Conservation (phyloP, 1,140 invertebrate genomes). For the Platorchestia sp. region DNA sequence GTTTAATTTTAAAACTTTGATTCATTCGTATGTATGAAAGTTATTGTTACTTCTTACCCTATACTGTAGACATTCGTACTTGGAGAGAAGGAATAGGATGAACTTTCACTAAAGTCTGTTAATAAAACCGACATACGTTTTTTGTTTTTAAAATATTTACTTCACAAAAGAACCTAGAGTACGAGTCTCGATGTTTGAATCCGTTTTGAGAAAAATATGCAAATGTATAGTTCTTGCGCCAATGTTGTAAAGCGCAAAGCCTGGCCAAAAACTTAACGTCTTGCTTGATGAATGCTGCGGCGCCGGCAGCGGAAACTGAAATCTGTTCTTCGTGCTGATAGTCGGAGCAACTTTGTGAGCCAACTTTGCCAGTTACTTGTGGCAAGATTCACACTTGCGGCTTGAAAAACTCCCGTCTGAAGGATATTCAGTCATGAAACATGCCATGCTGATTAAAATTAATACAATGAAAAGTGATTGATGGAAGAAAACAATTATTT, state of each 20-base stretch:
- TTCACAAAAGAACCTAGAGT: not conserved
- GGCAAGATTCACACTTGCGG: not conserved
- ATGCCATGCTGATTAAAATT: too few species aligned
- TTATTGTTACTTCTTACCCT: not conserved
- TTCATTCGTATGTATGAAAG: not conserved
- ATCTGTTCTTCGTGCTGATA: not conserved
- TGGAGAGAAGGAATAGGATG: not conserved
- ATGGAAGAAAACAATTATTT: too few species aligned
- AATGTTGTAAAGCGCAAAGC: not conserved
- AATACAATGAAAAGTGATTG: too few species aligned
- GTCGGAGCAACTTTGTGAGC: not conserved
- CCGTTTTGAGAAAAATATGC: not conserved
- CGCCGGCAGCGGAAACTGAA: not conserved
- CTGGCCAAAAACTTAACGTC: not conserved
- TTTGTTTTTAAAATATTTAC: not conserved
- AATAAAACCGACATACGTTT: not conserved
- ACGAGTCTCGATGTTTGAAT: not conserved
- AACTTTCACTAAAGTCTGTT: too few species aligned
- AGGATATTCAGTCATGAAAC: too few species aligned
- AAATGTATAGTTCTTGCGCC: not conserved
- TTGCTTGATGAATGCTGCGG: not conserved
- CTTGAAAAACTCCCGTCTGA: not conserved
- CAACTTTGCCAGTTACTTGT: not conserved
- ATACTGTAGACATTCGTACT: not conserved
- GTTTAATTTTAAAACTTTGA: not conserved